Evolutionary conservation across 2,888 invertebrate species (phyloP).

Genomic region (Seira ritae): DNA sequence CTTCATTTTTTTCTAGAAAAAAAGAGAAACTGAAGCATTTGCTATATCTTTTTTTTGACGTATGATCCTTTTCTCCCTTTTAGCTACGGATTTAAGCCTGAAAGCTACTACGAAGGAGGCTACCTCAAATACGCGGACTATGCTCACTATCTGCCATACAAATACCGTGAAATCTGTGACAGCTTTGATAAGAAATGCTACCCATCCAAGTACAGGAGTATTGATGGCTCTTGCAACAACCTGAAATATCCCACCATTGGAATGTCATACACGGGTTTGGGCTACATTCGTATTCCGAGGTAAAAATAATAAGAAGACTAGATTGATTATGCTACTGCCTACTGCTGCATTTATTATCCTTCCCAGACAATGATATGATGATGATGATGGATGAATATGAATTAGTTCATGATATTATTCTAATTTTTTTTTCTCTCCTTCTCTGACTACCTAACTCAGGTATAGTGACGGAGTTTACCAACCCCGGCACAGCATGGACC

Average conservation of each 20-base stretch:
- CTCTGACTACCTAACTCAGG: conserved; percentile 36
- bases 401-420: conserved; percentile 6
- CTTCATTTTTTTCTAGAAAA: neutral
- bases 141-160: conserved; percentile 61
- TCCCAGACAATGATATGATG: too few species aligned
- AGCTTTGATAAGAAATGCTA: conserved; percentile 66
- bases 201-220: conserved; percentile 68
- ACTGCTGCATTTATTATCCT: too few species aligned
- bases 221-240: conserved; percentile 72
- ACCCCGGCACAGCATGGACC: conserved; percentile 49
- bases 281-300: conserved; percentile 67
- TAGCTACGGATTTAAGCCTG: conserved; percentile 71
- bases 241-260: conserved; percentile 67
- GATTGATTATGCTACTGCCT: too few species aligned
- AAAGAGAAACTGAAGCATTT: too few species aligned
- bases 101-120: conserved; percentile 66
- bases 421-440: neutral
- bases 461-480: conserved; percentile 62
- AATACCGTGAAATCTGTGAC: conserved; percentile 64
- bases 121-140: conserved; percentile 54
- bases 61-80: conserved; percentile 24
- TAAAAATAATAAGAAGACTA: too few species aligned
- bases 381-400: too few species aligned
- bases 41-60: conserved; percentile 1
- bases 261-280: conserved; percentile 57